Evolutionary conservation across 2,113 vertebrate genomes (phyloP).

Genomic region (Burhinus bistriatus): DNA sequence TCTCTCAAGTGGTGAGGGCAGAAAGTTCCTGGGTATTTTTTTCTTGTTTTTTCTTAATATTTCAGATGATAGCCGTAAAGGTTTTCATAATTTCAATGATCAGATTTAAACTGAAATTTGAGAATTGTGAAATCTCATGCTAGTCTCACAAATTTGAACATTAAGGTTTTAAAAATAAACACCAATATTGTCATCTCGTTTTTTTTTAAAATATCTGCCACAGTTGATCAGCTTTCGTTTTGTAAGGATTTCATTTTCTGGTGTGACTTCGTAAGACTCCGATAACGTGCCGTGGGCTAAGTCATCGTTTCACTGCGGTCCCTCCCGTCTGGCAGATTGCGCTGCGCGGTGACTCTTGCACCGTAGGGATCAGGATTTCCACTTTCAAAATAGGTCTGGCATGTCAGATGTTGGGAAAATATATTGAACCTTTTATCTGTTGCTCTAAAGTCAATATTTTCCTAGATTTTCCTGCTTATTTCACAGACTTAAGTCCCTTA

Average conservation of each 20-base stretch:
- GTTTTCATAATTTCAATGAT: not conserved
- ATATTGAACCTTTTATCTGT: not conserved
- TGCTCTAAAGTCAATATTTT: not conserved
- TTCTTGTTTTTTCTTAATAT: not conserved
- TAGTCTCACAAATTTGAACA: not conserved
- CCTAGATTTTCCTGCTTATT: not conserved
- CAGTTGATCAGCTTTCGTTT: not conserved
- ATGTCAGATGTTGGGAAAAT: not conserved
- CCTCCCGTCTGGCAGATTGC: not conserved
- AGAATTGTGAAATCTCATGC: not conserved
- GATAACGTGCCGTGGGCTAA: rapidly evolving
- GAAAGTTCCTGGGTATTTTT: not conserved
- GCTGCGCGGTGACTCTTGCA: not conserved
- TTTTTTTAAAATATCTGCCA: not conserved
- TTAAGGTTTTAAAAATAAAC: not conserved
- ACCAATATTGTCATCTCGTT: not conserved
- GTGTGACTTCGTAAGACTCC: not conserved
- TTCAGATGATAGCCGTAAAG: not conserved
- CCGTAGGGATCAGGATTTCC: not conserved
- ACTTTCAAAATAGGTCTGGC: not conserved
- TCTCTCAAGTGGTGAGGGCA: not conserved
- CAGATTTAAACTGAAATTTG: not conserved
- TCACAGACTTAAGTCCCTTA: not conserved
- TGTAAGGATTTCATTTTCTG: not conserved
- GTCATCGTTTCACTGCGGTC: not conserved